Evolutionary conservation across 2,888 invertebrate genomes (phyloP).

Genomic region (Hypena proboscidalis): DNA sequence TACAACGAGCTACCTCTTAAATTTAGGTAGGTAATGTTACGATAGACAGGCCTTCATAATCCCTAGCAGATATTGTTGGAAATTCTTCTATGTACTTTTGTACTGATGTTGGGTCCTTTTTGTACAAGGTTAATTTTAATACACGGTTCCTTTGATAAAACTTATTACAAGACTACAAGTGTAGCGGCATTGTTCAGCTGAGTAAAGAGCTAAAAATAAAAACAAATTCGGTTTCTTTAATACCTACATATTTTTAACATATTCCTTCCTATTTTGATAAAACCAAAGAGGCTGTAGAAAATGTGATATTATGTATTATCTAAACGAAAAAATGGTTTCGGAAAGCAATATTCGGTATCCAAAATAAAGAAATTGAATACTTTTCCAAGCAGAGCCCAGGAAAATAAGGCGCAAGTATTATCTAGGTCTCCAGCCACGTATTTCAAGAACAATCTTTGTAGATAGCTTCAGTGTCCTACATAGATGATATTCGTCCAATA

Average conservation of each 20-base stretch:
- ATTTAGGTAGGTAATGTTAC: slow-evolving; percentile 41
- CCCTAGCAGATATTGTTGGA: slow-evolving; percentile 36
- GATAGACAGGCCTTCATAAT: slow-evolving; percentile 44
- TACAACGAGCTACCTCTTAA: slow-evolving; percentile 39
- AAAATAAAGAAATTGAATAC: too few relatives aligned
- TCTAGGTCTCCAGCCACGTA: slow-evolving; percentile 1
- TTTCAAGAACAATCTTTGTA: slow-evolving; percentile 22
- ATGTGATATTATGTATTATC: too few relatives aligned
- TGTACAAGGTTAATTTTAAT: slow-evolving; percentile 26
- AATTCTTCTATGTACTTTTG: slow-evolving; percentile 37
- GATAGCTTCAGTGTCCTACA: slow-evolving; percentile 9
- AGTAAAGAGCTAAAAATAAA: too few relatives aligned
- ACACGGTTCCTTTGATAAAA: slow-evolving; percentile 16
- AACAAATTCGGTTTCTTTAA: too few relatives aligned
- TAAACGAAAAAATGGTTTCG: too few relatives aligned
- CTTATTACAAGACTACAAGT: slow-evolving; percentile 8
- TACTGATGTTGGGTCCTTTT: slow-evolving; percentile 31
- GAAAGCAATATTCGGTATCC: too few relatives aligned
- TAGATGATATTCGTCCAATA: slow-evolving; percentile 33
- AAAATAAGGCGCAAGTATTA: slow-evolving; percentile 7
- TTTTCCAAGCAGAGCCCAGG: not conserved
- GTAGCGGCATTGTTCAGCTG: too few relatives aligned
- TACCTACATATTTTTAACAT: too few relatives aligned
- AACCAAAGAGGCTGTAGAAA: too few relatives aligned
- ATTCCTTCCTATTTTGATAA: too few relatives aligned